Base-by-base conservation (phyloP, 1,140 invertebrate species). In the Globodera ellingtonae region DNA sequence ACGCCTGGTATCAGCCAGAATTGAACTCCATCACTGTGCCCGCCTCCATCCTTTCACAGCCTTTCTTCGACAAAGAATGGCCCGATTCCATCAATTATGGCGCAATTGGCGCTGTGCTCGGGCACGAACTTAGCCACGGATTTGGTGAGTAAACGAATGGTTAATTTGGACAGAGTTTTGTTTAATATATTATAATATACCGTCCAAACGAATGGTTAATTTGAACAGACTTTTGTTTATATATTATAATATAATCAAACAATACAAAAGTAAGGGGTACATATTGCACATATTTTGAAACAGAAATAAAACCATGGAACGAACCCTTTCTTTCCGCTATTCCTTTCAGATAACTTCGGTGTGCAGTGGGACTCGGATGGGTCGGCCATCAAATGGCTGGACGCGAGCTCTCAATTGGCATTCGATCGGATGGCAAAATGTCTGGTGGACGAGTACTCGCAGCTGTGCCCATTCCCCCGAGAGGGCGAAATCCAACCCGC, bases 1-100 rank as follows among this genome's bases (percentile, higher is more conserved):
- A 78, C 44, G 56, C 48, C 7, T 48, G 24, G 24, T 84, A 66
- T 70, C 47, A 84, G 75, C 84, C 84, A 5, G 66, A 84, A 35
- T 24, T 86, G 21, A 85, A 85, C 75, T 86, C 84, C 24, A 84
- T 84, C 72, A 84, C 84, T n/a, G 75, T 84, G 15, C 83, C 83
- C 4, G 9, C 72, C 47, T 84, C 79, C 48, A 84, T 84, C 50
- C 69, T 84, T 10, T 84, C 85, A 56, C 82, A 9, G 84, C 93
- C 93, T 44, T 92, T 93, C 86, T 93, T 91, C 86, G 90, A 91
- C 74, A 89, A 90, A 47, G 89, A 90, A 44, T 91, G 91, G 81
- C 92, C 92, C 78, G 92, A 91, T 91, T 92, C 90, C 67, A 81
- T 91, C 5, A 91, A 91, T 81, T 92, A 91, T 84, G 91, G 91